These are phyloP conservation scores for Oopsacas minuta DNA, from an alignment of 37 sponge, comb jelly and placozoan species.

Conservation along the genomic window DNA sequence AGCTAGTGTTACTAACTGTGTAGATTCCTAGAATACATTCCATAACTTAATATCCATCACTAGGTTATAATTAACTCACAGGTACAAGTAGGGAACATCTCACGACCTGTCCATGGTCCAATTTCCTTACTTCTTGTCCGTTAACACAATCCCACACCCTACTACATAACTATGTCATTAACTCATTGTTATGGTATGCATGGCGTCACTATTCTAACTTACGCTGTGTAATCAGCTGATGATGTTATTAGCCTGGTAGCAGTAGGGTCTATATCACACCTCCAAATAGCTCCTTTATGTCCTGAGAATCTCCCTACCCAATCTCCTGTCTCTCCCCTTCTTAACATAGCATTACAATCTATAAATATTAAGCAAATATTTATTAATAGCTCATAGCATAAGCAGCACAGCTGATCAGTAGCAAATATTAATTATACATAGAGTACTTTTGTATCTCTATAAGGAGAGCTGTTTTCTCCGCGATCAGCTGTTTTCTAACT, in stretches of 20 bases:
- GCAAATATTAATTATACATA: not conserved
- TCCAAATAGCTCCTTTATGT: constrained; percentile 98
- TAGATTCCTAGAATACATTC: not conserved
- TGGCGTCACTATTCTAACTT: constrained; percentile 7
- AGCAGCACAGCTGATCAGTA: not conserved
- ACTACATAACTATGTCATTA: not conserved
- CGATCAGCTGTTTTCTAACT: not conserved
- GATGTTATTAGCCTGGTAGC: constrained; percentile 77
- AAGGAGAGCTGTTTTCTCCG: not conserved
- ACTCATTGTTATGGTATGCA: not conserved
- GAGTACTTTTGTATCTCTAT: not conserved
- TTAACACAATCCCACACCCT: constrained; percentile 15
- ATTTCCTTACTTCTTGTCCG: constrained; percentile 7
- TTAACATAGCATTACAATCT: constrained; percentile 87
- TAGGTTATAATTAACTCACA: too few relatives aligned
- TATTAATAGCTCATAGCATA: not conserved
- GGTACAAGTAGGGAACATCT: not conserved
- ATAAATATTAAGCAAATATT: too few relatives aligned
- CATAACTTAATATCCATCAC: too few relatives aligned
- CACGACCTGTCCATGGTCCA: not conserved
- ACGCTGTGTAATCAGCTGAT: constrained; percentile 96
- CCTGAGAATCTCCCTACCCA: constrained; percentile 99
- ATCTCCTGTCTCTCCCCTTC: constrained; percentile 89
- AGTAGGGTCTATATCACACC: constrained; percentile 59
- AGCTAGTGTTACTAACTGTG: not conserved